These are phyloP conservation scores for Pristionchus fissidentatus DNA, from an alignment of 2,888 invertebrate species.

Conservation along the genomic window DNA sequence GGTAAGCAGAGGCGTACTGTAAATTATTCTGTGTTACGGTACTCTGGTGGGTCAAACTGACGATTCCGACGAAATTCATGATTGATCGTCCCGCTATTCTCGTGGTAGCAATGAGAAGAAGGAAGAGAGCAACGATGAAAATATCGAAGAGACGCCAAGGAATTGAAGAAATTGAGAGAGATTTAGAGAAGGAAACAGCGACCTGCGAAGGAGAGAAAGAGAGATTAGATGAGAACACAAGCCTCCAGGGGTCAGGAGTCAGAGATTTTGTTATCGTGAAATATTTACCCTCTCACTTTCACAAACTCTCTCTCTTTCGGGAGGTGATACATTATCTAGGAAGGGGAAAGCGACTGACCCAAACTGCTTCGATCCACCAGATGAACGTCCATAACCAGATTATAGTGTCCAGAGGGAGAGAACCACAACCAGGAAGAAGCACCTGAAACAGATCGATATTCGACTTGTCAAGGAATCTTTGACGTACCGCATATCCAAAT, in stretches of 20 bases:
- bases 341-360: slow-evolving; percentile 52
- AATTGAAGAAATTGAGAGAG: slow-evolving; percentile 58
- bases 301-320: no score
- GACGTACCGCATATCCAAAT: slow-evolving; percentile 65
- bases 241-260: no score
- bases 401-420: slow-evolving; percentile 75
- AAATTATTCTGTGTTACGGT: not conserved
- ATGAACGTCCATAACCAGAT: slow-evolving; percentile 75
- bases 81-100: slow-evolving; percentile 56
- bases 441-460: not conserved
- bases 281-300: no score
- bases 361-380: slow-evolving; percentile 68
- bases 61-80: slow-evolving; percentile 1
- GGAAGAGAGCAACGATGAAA: slow-evolving; percentile 56
- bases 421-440: slow-evolving; percentile 77
- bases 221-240: not conserved
- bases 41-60: not conserved
- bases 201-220: slow-evolving; percentile 2
- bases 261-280: no score
- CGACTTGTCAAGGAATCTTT: not conserved
- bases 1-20: slow-evolving; percentile 55
- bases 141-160: slow-evolving; percentile 66
- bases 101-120: slow-evolving; percentile 59
- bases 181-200: slow-evolving; percentile 33
- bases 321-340: no score